A percentile compares a stretch with the other conserved stretches of the same genome.
These are phyloP conservation scores for Caenorhabditis sp. DNA, from an alignment of 2,888 invertebrate species.

Conservation along the genomic window DNA sequence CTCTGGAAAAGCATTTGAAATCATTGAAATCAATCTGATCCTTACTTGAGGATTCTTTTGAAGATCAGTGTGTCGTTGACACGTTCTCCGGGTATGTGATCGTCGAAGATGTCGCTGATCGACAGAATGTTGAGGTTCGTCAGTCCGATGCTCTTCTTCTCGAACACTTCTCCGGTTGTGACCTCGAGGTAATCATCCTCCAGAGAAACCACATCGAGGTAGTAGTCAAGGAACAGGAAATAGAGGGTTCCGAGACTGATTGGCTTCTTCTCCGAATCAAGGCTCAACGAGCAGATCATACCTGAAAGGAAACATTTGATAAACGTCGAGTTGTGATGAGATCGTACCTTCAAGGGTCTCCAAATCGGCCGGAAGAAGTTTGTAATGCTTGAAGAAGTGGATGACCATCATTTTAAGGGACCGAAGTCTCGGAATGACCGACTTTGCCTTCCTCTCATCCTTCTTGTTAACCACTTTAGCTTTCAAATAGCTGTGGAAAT, in stretches of 20 bases:
- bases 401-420: constrained; percentile 35
- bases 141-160: constrained; percentile 29
- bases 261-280: not conserved
- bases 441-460: constrained; percentile 26
- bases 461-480: constrained; percentile 16
- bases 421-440: constrained; percentile 31
- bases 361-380: constrained; percentile 10
- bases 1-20: constrained; percentile 8
- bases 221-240: constrained; percentile 35
- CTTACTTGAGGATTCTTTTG: constrained; percentile 39
- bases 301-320: constrained; percentile 14
- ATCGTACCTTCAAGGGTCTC: constrained; percentile 3
- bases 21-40: not conserved
- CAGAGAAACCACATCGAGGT: constrained; percentile 24
- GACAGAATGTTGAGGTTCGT: constrained; percentile 37
- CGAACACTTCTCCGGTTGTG: constrained; percentile 14
- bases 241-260: constrained; percentile 21
- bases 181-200: constrained; percentile 32
- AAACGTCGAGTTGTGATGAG: not conserved
- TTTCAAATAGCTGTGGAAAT: constrained; percentile 18
- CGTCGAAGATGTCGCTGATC: constrained; percentile 39
- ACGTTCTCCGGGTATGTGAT: constrained; percentile 37
- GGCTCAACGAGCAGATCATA: constrained; percentile 9
- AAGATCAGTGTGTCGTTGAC: constrained; percentile 39
- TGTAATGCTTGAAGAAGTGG: constrained; percentile 39